A percentile compares a stretch with the other conserved stretches of the same genome.
Evolutionary conservation across 2,888 invertebrate species (phyloP).

Genomic region (Campoplex capitator): DNA sequence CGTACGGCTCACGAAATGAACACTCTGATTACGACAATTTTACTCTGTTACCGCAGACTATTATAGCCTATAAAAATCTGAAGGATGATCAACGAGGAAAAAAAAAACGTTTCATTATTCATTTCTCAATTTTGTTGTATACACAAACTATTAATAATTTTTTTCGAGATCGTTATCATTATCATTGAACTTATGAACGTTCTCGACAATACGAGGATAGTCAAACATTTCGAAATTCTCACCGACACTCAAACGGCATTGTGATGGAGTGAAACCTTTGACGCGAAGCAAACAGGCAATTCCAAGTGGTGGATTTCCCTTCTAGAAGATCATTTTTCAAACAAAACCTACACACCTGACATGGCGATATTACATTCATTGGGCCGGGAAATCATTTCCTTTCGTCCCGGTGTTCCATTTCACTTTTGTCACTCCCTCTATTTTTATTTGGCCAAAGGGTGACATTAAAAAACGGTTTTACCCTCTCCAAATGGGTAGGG

Average conservation of each 20-base stretch:
- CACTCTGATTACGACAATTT: slow-evolving; percentile 23
- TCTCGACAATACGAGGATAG: too few species aligned
- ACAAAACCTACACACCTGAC: background rate
- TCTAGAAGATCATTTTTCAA: background rate
- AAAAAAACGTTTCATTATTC: too few species aligned
- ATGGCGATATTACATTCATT: background rate
- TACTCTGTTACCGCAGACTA: slow-evolving; percentile 13
- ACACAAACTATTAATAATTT: too few species aligned
- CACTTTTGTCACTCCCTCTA: background rate
- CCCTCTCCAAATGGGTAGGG: slow-evolving; percentile 64
- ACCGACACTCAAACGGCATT: too few species aligned
- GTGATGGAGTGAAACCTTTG: too few species aligned
- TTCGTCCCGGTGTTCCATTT: slow-evolving; percentile 38
- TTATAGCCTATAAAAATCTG: too few species aligned
- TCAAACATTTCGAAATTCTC: too few species aligned
- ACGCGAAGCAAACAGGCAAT: too few species aligned
- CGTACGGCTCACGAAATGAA: slow-evolving; percentile 44
- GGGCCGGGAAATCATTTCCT: slow-evolving; percentile 20
- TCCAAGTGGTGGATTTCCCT: background rate
- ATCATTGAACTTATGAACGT: too few species aligned
- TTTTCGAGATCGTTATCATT: too few species aligned
- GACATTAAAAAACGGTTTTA: slow-evolving; percentile 66
- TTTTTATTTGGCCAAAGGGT: slow-evolving; percentile 27
- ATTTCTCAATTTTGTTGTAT: background rate
- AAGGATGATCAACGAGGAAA: too few species aligned